These are phyloP conservation scores for Brienomyrus longianalis DNA, from an alignment of 2,113 vertebrate species.

Conservation along the genomic window DNA sequence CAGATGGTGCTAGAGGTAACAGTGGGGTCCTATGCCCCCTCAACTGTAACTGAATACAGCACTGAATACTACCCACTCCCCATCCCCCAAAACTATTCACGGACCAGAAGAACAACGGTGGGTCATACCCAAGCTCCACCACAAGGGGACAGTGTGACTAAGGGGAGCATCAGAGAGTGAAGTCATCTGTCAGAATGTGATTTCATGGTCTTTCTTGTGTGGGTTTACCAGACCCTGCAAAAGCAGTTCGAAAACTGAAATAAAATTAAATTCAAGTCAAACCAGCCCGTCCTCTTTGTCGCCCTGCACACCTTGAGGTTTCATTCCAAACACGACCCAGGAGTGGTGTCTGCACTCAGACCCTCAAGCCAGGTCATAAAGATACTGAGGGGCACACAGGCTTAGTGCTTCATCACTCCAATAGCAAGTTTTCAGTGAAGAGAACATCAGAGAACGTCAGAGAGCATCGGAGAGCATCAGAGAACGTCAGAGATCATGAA, in stretches of 20 bases:
- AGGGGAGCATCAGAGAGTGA: background rate
- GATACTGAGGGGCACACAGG: background rate
- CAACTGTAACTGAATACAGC: no score
- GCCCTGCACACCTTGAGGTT: constrained; percentile 1
- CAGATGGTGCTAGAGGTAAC: background rate
- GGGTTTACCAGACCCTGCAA: no score
- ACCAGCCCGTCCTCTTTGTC: background rate
- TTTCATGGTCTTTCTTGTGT: no score
- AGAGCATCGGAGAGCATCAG: no score
- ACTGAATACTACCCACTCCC: no score
- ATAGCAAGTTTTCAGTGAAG: no score
- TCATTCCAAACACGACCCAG: constrained; percentile 23
- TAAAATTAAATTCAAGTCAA: no score
- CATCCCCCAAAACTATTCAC: no score
- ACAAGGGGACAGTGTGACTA: background rate
- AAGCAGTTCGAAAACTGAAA: background rate
- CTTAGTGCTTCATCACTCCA: background rate
- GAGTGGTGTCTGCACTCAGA: constrained; percentile 13
- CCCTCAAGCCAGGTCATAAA: background rate
- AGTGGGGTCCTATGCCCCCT: background rate
- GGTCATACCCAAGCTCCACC: no score
- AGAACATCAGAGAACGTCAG: no score
- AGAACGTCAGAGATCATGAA: accelerated
- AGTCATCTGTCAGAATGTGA: no score
- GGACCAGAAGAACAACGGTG: background rate